Evolutionary conservation across 2,888 invertebrate genomes (phyloP).

Genomic region (Cacoxenus indagator): DNA sequence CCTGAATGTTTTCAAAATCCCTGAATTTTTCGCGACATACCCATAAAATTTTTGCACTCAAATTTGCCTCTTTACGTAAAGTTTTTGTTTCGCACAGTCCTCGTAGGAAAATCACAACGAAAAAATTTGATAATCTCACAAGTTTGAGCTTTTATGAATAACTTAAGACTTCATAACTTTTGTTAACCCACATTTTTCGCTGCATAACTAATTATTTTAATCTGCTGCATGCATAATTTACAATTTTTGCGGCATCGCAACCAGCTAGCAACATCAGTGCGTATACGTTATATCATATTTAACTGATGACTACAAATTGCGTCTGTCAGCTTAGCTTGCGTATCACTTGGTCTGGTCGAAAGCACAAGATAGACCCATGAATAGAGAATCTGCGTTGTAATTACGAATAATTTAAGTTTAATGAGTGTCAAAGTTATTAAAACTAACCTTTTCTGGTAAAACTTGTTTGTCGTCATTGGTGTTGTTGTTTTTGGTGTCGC

Average conservation of each 20-base stretch:
- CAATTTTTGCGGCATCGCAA: not conserved
- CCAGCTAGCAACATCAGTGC: not conserved
- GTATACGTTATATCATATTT: not conserved
- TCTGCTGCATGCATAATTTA: not conserved
- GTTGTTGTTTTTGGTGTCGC: not conserved
- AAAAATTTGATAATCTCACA: not conserved
- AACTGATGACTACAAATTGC: not conserved
- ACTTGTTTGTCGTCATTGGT: slow-evolving; percentile 40
- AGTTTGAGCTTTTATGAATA: not conserved
- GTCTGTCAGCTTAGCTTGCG: not conserved
- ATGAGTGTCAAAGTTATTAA: slow-evolving; percentile 64
- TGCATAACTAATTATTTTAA: not conserved
- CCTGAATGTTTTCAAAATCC: too few relatives aligned
- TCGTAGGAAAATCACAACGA: not conserved
- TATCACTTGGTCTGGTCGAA: not conserved
- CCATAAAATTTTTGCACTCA: too few relatives aligned
- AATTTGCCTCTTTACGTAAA: too few relatives aligned
- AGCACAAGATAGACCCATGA: not conserved
- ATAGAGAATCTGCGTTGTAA: slow-evolving; percentile 46
- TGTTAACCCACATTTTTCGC: not conserved
- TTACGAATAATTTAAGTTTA: slow-evolving; percentile 63
- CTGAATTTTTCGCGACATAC: too few relatives aligned
- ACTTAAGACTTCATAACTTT: not conserved
- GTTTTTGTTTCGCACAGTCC: too few relatives aligned
- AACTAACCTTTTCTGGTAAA: slow-evolving; percentile 52